phyloP scores from a whole-genome alignment of 2,888 invertebrate species.

The Hemithea aestivaria region DNA sequence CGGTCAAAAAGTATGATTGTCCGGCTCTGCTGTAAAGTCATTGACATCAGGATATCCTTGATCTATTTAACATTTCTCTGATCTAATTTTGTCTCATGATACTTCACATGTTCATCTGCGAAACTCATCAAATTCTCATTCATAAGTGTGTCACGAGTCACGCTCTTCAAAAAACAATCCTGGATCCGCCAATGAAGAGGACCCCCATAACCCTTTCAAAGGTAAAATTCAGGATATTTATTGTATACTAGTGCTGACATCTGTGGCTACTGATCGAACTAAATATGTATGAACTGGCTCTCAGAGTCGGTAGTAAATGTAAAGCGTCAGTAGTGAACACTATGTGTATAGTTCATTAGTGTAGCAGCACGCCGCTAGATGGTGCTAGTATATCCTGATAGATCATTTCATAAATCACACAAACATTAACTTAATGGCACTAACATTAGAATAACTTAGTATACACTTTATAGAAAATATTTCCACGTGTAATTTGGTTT shows the following conservation, averaged over 20 bases:
- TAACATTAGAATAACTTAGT: too few species aligned
- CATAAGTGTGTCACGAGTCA: constrained; percentile 9
- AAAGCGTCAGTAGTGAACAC: too few species aligned
- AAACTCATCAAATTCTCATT: constrained; percentile 18
- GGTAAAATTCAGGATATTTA: neutral
- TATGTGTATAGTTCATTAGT: constrained; percentile 1
- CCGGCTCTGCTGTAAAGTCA: neutral
- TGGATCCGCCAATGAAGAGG: too few species aligned
- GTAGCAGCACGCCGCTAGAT: constrained; percentile 8
- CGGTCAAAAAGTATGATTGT: too few species aligned
- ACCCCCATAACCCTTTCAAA: too few species aligned
- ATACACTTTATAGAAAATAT: too few species aligned
- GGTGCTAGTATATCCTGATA: constrained; percentile 16
- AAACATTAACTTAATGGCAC: too few species aligned
- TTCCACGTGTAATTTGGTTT: too few species aligned
- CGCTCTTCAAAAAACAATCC: too few species aligned
- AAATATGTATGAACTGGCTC: neutral
- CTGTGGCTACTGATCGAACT: constrained; percentile 1
- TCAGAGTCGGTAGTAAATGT: too few species aligned
- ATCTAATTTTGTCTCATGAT: too few species aligned
- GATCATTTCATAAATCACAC: constrained; percentile 9
- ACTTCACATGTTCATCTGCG: constrained; percentile 16
- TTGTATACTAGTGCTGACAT: constrained; percentile 6
- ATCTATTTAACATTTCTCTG: too few species aligned
- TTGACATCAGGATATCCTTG: constrained; percentile 5